These are phyloP conservation scores for Scytalopus superciliaris DNA, from an alignment of 2,113 vertebrate species.

Conservation along the genomic window DNA sequence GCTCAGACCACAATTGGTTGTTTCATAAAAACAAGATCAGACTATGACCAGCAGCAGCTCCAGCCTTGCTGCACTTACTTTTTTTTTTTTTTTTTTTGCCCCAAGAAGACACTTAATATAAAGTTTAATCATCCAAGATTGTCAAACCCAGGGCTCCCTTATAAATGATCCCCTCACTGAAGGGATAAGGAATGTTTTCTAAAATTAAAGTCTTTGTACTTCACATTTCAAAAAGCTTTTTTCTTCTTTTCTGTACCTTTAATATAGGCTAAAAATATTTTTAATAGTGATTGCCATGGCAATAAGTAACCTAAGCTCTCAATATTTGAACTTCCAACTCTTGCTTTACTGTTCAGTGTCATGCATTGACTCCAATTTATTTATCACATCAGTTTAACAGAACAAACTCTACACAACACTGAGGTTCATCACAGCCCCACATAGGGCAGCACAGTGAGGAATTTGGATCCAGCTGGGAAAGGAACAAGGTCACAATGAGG, in stretches of 20 bases:
- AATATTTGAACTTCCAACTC: constrained; percentile 3
- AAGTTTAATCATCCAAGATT: constrained; percentile 19
- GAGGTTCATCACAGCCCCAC: background rate
- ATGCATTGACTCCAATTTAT: background rate
- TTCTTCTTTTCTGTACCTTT: background rate
- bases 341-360: background rate
- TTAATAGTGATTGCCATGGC: constrained; percentile 61
- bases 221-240: background rate
- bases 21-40: constrained; percentile 12
- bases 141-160: background rate
- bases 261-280: constrained; percentile 49
- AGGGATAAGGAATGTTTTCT: background rate
- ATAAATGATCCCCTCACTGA: background rate
- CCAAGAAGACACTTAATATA: background rate
- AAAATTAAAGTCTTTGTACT: background rate
- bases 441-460: background rate
- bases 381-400: background rate
- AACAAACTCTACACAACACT: background rate
- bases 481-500: background rate
- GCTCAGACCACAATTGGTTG: background rate
- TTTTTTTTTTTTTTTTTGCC: background rate
- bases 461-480: background rate
- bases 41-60: background rate
- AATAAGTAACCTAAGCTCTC: constrained; percentile 49
- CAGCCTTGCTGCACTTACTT: background rate